Conservation (phyloP, 1,140 invertebrate species). For the Heliconius melpomene region DNA sequence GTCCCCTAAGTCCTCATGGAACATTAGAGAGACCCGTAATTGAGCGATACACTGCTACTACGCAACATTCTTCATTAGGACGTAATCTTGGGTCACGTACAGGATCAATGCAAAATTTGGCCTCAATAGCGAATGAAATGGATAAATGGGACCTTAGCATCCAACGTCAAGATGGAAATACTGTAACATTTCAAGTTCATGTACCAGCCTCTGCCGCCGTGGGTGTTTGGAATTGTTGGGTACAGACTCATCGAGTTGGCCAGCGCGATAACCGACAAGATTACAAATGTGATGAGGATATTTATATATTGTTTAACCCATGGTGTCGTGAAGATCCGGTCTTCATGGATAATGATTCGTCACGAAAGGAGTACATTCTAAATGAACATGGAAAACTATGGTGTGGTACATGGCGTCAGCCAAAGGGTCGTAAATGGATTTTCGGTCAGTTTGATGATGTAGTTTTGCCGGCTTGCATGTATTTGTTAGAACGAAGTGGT, state of each 20-base stretch:
- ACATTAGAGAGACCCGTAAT: constrained; percentile 69
- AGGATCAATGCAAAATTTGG: constrained; percentile 75
- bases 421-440: constrained; percentile 87
- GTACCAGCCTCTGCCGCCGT: constrained; percentile 83
- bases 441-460: constrained; percentile 89
- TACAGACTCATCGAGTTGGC: constrained; percentile 83
- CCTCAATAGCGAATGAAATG: constrained; percentile 79
- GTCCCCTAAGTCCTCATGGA: constrained; percentile 75
- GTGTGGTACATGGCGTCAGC: constrained; percentile 85
- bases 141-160: constrained; percentile 84
- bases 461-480: constrained; percentile 84
- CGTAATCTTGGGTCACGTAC: constrained; percentile 69
- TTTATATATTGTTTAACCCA: constrained; percentile 91
- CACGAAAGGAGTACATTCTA: constrained; percentile 86
- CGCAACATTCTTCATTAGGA: constrained; percentile 64
- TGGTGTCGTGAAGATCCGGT: constrained; percentile 88
- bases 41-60: constrained; percentile 66
- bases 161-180: constrained; percentile 82
- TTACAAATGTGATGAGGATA: constrained; percentile 82
- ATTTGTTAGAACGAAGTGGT: constrained; percentile 83
- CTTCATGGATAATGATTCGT: constrained; percentile 84
- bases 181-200: constrained; percentile 83
- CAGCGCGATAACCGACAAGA: constrained; percentile 80
- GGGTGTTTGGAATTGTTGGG: constrained; percentile 86
- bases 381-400: constrained; percentile 90